Evolutionary conservation across 2,888 invertebrate species (phyloP).

Genomic region (Tortricodes alternella): DNA sequence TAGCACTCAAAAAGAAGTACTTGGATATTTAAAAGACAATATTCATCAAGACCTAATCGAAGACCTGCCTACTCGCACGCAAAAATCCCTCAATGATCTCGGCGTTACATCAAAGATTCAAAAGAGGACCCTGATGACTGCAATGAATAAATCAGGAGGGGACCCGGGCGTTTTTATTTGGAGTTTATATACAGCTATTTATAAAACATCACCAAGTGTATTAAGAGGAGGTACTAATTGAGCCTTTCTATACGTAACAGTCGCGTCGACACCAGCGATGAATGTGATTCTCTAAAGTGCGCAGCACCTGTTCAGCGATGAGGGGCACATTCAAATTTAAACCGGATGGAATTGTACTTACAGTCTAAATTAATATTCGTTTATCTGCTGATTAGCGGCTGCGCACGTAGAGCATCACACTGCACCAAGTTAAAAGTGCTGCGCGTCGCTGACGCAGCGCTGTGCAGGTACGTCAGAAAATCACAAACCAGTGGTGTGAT

Average conservation of each 20-base stretch:
- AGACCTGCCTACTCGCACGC: constrained; percentile 58
- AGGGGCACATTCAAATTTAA: too few relatives aligned
- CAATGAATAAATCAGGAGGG: constrained; percentile 55
- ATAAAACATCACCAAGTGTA: constrained; percentile 60
- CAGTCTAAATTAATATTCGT: too few relatives aligned
- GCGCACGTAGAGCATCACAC: too few relatives aligned
- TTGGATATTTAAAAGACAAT: constrained; percentile 49
- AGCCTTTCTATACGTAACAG: neutral
- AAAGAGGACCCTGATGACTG: constrained; percentile 51
- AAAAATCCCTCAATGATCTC: constrained; percentile 55
- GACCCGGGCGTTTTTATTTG: constrained; percentile 75
- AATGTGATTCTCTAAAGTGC: too few relatives aligned
- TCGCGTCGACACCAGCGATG: too few relatives aligned
- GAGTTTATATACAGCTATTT: constrained; percentile 62
- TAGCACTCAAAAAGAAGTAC: constrained; percentile 52
- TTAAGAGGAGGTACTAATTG: constrained; percentile 47
- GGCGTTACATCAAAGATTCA: constrained; percentile 60
- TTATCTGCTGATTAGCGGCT: too few relatives aligned
- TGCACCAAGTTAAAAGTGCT: too few relatives aligned
- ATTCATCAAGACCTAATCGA: constrained; percentile 72
- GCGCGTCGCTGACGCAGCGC: too few relatives aligned
- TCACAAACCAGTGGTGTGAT: too few relatives aligned
- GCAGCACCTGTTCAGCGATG: too few relatives aligned
- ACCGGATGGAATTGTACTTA: too few relatives aligned
- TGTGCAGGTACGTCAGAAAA: too few relatives aligned